A percentile compares a stretch with the other conserved stretches of the same genome.
Conservation (phyloP, 2,888 invertebrate species). For the Trichacis sp. region DNA sequence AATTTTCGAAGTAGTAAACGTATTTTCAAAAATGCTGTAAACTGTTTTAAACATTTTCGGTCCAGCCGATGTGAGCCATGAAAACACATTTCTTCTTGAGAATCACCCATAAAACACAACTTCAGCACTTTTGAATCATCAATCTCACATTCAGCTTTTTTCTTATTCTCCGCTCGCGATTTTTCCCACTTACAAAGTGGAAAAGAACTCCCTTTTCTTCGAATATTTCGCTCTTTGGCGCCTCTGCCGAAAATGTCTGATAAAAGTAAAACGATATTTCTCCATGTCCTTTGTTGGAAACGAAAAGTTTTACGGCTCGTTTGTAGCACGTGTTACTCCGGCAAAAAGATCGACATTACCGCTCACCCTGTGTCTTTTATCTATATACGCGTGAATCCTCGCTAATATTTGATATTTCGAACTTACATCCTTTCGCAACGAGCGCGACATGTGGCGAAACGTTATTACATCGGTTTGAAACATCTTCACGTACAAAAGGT, state of each 20-base stretch:
- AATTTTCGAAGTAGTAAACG: too few relatives aligned
- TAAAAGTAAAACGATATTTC: constrained; percentile 26
- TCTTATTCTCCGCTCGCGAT: too few relatives aligned
- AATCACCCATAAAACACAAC: too few relatives aligned
- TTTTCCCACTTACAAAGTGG: too few relatives aligned
- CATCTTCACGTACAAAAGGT: constrained; percentile 13
- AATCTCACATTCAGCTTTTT: too few relatives aligned
- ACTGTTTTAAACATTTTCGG: too few relatives aligned
- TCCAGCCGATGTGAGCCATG: too few relatives aligned
- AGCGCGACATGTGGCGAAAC: constrained; percentile 61
- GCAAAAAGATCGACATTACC: constrained; percentile 42
- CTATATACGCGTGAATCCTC: constrained; percentile 42
- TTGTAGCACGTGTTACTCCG: constrained; percentile 56
- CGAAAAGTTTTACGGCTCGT: constrained; percentile 56
- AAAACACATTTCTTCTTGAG: too few relatives aligned
- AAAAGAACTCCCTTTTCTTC: constrained; percentile 12
- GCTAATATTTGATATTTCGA: constrained; percentile 63
- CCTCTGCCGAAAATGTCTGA: constrained; percentile 25
- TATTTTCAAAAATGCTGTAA: too few relatives aligned
- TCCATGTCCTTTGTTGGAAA: constrained; percentile 16
- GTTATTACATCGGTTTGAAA: constrained; percentile 51
- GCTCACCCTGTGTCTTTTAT: constrained; percentile 41
- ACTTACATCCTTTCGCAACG: constrained; percentile 52
- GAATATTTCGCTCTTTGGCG: constrained; percentile 17
- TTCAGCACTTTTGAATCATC: too few relatives aligned